A percentile compares a stretch with the other conserved stretches of the same genome.
Conservation (phyloP, 1,140 invertebrate species). For the Heliconius eleuchia region DNA sequence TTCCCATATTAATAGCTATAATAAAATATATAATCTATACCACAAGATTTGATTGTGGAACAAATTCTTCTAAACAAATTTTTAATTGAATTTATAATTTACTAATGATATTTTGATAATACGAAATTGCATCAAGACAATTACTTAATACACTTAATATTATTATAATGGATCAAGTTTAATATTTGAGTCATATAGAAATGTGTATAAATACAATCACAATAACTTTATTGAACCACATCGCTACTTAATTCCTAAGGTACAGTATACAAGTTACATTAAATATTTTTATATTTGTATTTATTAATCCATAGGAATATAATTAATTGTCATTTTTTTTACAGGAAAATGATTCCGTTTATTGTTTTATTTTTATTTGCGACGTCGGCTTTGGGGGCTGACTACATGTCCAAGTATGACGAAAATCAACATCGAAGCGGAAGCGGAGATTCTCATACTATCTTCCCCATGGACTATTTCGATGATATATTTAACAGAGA, state of each 20-base stretch:
- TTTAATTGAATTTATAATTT: background rate
- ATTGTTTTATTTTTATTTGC: slow-evolving; percentile 4
- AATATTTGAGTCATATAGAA: background rate
- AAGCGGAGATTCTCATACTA: slow-evolving; percentile 1
- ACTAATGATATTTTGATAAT: slow-evolving; percentile 7
- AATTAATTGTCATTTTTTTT: background rate
- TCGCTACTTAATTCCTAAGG: background rate
- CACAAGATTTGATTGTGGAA: background rate
- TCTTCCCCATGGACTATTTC: slow-evolving; percentile 20
- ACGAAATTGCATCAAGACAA: background rate
- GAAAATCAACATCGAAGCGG: background rate
- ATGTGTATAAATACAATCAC: background rate
- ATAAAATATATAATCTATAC: background rate
- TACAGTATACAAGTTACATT: background rate
- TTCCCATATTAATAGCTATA: background rate
- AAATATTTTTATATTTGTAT: background rate
- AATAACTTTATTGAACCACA: background rate
- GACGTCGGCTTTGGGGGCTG: slow-evolving; percentile 1
- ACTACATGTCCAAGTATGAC: slow-evolving; percentile 8
- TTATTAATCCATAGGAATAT: background rate
- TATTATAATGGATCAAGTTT: slow-evolving; percentile 1
- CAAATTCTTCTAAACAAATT: background rate
- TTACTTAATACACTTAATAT: background rate
- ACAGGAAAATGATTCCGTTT: slow-evolving; percentile 18
- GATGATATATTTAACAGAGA: slow-evolving; percentile 40